Base-by-base conservation (phyloP, 37 sponge, comb jelly and placozoan genomes). In the Halichondria panicea region DNA sequence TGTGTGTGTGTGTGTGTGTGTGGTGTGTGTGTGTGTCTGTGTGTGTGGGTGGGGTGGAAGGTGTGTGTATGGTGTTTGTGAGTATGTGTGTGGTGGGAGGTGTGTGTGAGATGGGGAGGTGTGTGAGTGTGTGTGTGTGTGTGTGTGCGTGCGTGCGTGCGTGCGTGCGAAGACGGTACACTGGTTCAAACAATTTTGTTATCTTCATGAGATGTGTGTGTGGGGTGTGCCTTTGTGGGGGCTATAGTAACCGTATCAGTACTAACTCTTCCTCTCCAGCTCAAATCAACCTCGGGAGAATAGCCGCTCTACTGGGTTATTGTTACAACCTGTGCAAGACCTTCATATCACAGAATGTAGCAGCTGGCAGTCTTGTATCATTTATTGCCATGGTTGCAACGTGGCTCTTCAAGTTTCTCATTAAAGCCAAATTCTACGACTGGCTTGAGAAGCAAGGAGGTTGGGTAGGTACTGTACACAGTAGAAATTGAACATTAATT, bases 361-460 rank as follows among this genome's bases (percentile, higher is more conserved):
- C 42, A 7, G 9, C 32, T 15, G 57, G 32, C 30, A 38, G 48
- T 55, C 41, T 58, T 0, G 36, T 77, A 53, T 27, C 74, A 0
- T 78, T 86, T 44, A 43, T 86, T 4, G 74, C 46, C 19, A 32
- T 79, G 41, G 50, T 86, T 3, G 73, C 69, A 1, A 36, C 45
- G 33, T 86, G 80, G 80, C 86, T 86, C 33, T 68, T 86, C 66
- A 78, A 71, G 46, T 73, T 78, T 45, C 45, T 86, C 60, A 5
- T 86, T 28, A 54, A 79, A 31, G 86, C 79, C 38, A 86, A 67
- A 56, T 78, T 86, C 50, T 86, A 86, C 30, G 75, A 86, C 34
- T 79, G 79, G 86, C 74, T 86, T 28, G 43, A 55, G 7, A 66
- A 56, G 22, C 63, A 46, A 38, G 86, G 86, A 58, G 86, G 86